These are phyloP conservation scores for Apomyelois bistriatella DNA, from an alignment of 2,888 invertebrate species.

Conservation along the genomic window DNA sequence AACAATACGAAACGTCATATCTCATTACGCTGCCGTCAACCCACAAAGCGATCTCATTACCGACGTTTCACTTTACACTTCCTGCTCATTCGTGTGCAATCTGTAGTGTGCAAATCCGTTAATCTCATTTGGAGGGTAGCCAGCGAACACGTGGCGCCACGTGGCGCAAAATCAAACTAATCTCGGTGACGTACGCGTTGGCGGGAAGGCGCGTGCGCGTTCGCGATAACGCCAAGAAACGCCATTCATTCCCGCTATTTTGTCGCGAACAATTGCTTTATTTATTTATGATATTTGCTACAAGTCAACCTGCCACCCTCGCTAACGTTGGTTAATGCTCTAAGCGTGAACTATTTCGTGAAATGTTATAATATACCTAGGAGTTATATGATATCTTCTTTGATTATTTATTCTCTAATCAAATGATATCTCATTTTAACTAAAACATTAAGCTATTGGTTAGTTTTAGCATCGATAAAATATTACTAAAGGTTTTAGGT, in stretches of 20 bases:
- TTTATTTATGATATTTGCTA: constrained; percentile 78
- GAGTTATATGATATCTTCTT: no score
- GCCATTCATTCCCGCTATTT: constrained; percentile 77
- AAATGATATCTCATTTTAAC: no score
- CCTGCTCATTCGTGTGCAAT: constrained; percentile 78
- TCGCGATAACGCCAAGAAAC: constrained; percentile 74
- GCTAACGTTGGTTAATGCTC: constrained; percentile 43
- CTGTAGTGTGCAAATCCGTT: constrained; percentile 80
- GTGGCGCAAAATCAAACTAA: constrained; percentile 76
- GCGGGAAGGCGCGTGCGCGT: constrained; percentile 69
- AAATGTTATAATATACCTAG: no score
- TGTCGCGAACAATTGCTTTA: constrained; percentile 75
- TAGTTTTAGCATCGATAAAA: no score
- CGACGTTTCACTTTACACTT: constrained; percentile 79
- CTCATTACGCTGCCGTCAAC: constrained; percentile 42
- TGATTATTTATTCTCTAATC: no score
- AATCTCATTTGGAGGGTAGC: constrained; percentile 76
- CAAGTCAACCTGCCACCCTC: constrained; percentile 72
- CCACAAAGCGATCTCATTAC: constrained; percentile 74
- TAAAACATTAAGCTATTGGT: no score
- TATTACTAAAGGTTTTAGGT: no score
- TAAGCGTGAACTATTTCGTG: constrained; percentile 37
- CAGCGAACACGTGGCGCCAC: constrained; percentile 72
- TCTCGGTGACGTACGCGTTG: constrained; percentile 72
- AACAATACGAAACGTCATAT: constrained; percentile 21